Base-by-base conservation (phyloP, 2,797 vertebrate genomes). In the Selene dorsalis region DNA sequence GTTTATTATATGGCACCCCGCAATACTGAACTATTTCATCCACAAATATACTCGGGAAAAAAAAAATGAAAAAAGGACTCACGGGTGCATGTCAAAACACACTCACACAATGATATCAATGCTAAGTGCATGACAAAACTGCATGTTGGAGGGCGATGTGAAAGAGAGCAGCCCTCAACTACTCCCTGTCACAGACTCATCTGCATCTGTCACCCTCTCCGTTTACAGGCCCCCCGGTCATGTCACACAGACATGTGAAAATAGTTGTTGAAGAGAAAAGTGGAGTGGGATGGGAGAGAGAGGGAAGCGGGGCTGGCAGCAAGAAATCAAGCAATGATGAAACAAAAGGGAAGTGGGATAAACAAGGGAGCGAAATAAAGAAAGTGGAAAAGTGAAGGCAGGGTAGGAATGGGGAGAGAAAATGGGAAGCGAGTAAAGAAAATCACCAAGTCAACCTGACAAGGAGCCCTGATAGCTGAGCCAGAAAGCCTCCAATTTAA, bases 191-290 rank as follows among this genome's bases (percentile, higher is more conserved):
- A 84, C 77, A 79, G 72, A 75, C 77, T 88, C 79, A 82, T 90
- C 84, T 87, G 90, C 81, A 88, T 91, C 84, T 87, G 88, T 90
- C 91, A 89, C 85, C 78, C 43, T 75, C 62, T 79, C 75, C 69
- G 67, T 92, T 89, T 88, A 84, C 85, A 83, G 75, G 43, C 80
- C 90, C 87, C 52, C 63, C 55, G 69, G 91, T 80, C 82, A 88
- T 92, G 86, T 93, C 90, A 91, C 59, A 20, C 32, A 81, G 83
- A 80, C 39, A 58, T 82, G 85, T 79, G 82, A 88, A 87, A 88
- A 80, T 69, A 81, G 84, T 70, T 76, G 84, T 81, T 71, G 84
- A 85, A 85, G 86, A 79, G 84, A 69, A 75, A 84, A 70, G 66
- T 41, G 52, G 75, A 71, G 73, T 55, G 70, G 64, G 79, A 79